Evolutionary conservation across 2,888 invertebrate species (phyloP).

Genomic region (Druceiella hillmani): DNA sequence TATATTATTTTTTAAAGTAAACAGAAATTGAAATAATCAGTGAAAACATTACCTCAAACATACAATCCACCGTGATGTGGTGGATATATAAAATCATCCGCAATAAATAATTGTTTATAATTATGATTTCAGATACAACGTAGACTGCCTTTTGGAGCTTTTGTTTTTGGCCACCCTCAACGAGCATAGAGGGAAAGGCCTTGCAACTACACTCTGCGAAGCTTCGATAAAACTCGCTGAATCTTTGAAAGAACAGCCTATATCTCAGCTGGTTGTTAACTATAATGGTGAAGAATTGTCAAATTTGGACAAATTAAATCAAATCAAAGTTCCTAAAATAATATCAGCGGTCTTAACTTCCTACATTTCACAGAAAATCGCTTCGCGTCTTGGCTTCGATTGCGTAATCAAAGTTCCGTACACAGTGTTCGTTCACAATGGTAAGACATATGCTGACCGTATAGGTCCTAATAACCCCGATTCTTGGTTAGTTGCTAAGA

Average conservation of each 20-base stretch:
- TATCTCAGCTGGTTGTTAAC: slow-evolving; percentile 31
- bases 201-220: slow-evolving; percentile 49
- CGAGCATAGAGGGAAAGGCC: slow-evolving; percentile 44
- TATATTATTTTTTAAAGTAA: too few relatives aligned
- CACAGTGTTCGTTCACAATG: slow-evolving; percentile 50
- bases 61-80: too few relatives aligned
- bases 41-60: too few relatives aligned
- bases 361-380: slow-evolving; percentile 52
- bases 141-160: slow-evolving; percentile 59
- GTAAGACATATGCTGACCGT: slow-evolving; percentile 54
- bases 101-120: too few relatives aligned
- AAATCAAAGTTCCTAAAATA: slow-evolving; percentile 44
- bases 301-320: too few relatives aligned
- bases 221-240: slow-evolving; percentile 51
- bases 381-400: slow-evolving; percentile 47
- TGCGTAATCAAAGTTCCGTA: slow-evolving; percentile 46
- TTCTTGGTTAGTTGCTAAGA: too few relatives aligned
- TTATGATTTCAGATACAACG: slow-evolving; percentile 48
- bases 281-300: slow-evolving; percentile 37
- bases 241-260: slow-evolving; percentile 37
- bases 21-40: too few relatives aligned
- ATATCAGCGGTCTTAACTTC: slow-evolving; percentile 59
- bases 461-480: slow-evolving; percentile 37
- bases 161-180: slow-evolving; percentile 60
- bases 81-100: too few relatives aligned